A percentile compares a stretch with the other conserved stretches of the same genome.
phyloP scores from a whole-genome alignment of 2,797 vertebrate species.

The Simalia tracyae region DNA sequence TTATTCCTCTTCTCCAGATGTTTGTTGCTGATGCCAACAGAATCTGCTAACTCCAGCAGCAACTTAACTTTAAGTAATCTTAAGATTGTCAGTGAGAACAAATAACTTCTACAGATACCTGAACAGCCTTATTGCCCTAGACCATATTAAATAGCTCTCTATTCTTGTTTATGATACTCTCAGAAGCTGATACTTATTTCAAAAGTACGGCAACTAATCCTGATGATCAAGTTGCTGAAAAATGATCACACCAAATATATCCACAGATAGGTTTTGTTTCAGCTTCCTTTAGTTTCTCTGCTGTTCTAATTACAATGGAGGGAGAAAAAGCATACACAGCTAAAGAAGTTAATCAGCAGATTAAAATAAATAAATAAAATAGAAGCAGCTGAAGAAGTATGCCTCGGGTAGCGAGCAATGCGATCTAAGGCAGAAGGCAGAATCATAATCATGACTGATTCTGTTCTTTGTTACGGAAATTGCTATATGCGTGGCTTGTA shows the following conservation, averaged over 20 bases:
- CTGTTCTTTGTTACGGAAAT: neutral
- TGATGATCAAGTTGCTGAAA: neutral
- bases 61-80: neutral
- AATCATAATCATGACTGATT: conserved; percentile 2
- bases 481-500: neutral
- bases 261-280: neutral
- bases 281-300: neutral
- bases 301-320: neutral
- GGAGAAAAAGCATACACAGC: neutral
- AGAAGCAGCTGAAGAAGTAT: neutral
- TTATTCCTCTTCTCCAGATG: neutral
- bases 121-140: neutral
- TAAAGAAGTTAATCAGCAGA: neutral
- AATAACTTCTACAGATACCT: neutral
- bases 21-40: neutral
- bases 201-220: neutral
- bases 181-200: neutral
- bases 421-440: neutral
- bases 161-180: neutral
- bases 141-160: neutral
- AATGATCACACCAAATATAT: neutral
- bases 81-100: neutral
- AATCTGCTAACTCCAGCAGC: neutral
- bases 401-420: neutral
- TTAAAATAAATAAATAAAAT: neutral